phyloP scores from a whole-genome alignment of 2,888 invertebrate genomes.

The Eilema griseolum region DNA sequence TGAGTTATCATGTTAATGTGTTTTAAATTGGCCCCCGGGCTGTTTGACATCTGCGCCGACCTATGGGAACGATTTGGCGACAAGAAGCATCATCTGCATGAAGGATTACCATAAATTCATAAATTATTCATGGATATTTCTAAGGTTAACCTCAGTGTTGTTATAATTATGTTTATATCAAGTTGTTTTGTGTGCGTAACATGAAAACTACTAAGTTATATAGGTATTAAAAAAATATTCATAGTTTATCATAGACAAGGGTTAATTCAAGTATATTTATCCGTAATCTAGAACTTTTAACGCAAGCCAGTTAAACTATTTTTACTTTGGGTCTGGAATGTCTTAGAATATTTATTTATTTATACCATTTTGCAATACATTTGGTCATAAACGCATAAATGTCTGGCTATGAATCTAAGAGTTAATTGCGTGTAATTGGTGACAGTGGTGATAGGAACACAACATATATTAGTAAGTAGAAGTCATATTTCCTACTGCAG shows the following conservation, averaged over 20 bases:
- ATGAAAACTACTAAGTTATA: no score
- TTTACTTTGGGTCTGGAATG: no score
- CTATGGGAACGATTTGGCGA: conserved; percentile 66
- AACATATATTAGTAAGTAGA: neutral
- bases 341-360: no score
- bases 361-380: neutral
- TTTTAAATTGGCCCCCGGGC: conserved; percentile 79
- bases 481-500: neutral
- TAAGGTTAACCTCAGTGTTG: neutral
- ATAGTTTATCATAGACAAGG: no score
- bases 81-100: conserved; percentile 42
- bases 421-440: no score
- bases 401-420: no score
- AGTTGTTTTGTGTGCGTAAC: no score
- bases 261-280: no score
- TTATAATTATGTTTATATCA: neutral
- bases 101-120: conserved; percentile 20
- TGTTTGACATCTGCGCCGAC: conserved; percentile 74
- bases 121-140: neutral
- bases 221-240: no score
- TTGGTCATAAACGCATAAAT: neutral
- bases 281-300: no score
- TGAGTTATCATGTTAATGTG: conserved; percentile 84
- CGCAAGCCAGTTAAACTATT: no score
- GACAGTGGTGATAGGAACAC: neutral